Base-by-base conservation (phyloP, 2,888 invertebrate species). In the Cheilosia vulpina region DNA sequence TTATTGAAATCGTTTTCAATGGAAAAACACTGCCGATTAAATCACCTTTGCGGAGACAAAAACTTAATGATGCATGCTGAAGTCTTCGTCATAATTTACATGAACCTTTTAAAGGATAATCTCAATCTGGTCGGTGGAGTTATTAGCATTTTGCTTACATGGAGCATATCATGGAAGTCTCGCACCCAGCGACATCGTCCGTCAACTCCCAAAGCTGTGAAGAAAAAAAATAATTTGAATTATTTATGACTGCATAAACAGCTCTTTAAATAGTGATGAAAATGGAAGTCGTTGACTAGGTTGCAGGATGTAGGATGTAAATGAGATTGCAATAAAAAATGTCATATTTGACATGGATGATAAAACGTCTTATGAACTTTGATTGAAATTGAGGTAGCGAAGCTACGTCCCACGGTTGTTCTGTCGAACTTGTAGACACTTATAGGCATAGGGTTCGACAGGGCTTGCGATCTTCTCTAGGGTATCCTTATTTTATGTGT, bases 171-270 rank as follows among this genome's bases (percentile, higher is more conserved):
- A 71, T 53, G 62, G 15, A 72, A 62, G 53, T 53, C 53, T 62
- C 43, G 31, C 31, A 60, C 53, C 71, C 53, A 41, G 41, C 43
- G 27, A 52, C 71, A 52, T 50, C 60, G 50, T 34, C 17, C 38
- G 38, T 31, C 69, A 47, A 41, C 38, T 50, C 50, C n/a, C 13
- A 13, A 47, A 47, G 2, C 45, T 50, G 50, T 13, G 15, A 24
- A 41, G 31, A 19, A 4, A 2, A 41, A 24, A 72, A 62, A 62
- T 15, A 6, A 34, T 63, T 21, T 73, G 63, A 63, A 73, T 73
- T 63, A 73, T 73, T 73, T 73, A 73, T 73, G 45, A 73, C 41
- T 73, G 73, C 24, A 73, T 24, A 63, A 63, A 31, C n/a, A 72
- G 60, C 60, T 72, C 60, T 52, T 60, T 60, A 58, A 58, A 19